phyloP scores from a whole-genome alignment of 2,797 vertebrate genomes.

The Peromyscus nudipes region DNA sequence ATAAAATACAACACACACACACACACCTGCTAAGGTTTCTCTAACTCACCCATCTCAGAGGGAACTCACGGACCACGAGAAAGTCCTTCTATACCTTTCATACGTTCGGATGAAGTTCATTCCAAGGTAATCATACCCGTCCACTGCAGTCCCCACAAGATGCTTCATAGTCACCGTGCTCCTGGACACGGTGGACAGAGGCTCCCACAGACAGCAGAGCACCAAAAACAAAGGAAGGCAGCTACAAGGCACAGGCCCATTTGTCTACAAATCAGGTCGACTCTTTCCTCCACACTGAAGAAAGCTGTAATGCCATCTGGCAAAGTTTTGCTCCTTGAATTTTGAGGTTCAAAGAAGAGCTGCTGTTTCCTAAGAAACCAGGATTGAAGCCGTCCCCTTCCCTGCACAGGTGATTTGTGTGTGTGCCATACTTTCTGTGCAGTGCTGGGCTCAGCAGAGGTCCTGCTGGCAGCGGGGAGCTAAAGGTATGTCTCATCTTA shows the following conservation, averaged over 20 bases:
- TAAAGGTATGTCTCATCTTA: slow-evolving; percentile 59
- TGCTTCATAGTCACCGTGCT: background rate
- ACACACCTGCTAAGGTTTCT: background rate
- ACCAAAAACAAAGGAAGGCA: background rate
- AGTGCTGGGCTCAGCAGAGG: slow-evolving; percentile 9
- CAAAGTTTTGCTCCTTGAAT: background rate
- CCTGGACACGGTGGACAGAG: too few species aligned
- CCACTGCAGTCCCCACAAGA: background rate
- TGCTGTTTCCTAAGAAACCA: background rate
- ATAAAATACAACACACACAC: background rate
- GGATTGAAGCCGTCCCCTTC: background rate
- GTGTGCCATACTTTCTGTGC: background rate
- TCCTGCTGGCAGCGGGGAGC: slow-evolving; percentile 36
- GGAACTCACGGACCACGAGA: background rate
- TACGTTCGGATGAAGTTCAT: background rate
- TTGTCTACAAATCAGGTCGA: background rate
- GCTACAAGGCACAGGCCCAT: too few species aligned
- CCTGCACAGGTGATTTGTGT: background rate
- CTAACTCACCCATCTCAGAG: slow-evolving; percentile 15
- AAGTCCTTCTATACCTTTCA: background rate
- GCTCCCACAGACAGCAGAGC: background rate
- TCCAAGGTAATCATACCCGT: background rate
- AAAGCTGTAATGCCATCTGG: background rate
- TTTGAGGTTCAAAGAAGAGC: background rate
- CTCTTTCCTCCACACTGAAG: background rate